A percentile compares a stretch with the other conserved stretches of the same genome.
Conservation (phyloP, 2,797 vertebrate genomes). For the Podarcis siculus region DNA sequence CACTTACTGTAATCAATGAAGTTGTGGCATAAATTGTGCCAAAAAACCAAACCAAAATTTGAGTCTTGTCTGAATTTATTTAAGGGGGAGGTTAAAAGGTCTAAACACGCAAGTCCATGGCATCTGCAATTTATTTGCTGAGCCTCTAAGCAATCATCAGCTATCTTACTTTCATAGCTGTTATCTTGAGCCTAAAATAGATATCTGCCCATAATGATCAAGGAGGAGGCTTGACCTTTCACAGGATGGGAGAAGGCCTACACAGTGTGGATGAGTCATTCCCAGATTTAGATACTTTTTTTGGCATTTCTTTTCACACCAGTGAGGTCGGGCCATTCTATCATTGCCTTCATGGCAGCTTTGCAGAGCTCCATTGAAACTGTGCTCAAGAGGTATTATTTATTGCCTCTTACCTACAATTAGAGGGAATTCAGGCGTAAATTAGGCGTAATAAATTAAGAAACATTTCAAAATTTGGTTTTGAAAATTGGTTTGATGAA, state of each 20-base stretch:
- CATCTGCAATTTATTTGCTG: conserved; percentile 53
- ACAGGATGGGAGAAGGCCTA: conserved; percentile 27
- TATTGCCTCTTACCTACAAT: neutral
- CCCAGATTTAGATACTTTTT: neutral
- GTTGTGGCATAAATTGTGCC: no score
- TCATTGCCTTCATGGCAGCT: conserved; percentile 3
- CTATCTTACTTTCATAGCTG: conserved; percentile 59
- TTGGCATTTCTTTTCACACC: conserved; percentile 1
- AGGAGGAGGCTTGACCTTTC: conserved; percentile 28
- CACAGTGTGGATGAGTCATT: neutral
- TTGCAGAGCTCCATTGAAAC: neutral
- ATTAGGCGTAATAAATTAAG: neutral
- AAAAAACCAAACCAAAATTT: no score
- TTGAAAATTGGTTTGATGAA: no score
- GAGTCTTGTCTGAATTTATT: no score
- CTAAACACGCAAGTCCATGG: conserved; percentile 27
- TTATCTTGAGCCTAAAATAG: conserved; percentile 54
- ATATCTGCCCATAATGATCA: conserved; percentile 48
- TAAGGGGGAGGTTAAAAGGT: no score
- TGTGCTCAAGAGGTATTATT: neutral
- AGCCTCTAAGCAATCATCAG: conserved; percentile 44
- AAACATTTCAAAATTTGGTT: neutral
- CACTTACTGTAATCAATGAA: no score
- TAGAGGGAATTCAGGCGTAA: conserved; percentile 7
- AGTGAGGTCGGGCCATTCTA: neutral